Conservation (phyloP, 1,140 invertebrate species). For the Babylonia areolata region DNA sequence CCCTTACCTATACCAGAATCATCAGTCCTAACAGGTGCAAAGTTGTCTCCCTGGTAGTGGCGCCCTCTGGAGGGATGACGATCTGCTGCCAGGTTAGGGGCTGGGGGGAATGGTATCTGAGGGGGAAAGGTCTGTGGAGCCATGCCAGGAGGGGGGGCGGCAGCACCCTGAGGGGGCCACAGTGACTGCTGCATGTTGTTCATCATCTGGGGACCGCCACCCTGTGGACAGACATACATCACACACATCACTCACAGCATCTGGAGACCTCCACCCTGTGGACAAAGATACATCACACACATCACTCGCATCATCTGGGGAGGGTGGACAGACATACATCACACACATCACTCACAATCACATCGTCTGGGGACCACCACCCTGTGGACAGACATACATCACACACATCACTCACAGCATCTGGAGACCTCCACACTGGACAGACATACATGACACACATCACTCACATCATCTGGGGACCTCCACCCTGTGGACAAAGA, state of each 20-base stretch:
- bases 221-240: background rate
- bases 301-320: no score
- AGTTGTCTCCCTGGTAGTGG: background rate
- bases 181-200: constrained; percentile 25
- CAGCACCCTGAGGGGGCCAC: constrained; percentile 17
- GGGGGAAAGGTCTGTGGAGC: background rate
- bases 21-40: background rate
- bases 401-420: no score
- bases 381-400: background rate
- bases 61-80: constrained; percentile 11
- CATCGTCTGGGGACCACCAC: background rate
- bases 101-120: constrained; percentile 6
- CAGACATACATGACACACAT: no score
- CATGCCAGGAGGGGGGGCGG: background rate
- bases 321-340: no score
- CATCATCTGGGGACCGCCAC: constrained; percentile 5
- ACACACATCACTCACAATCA: no score
- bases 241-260: no score
- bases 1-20: constrained; percentile 27
- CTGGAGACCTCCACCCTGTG: no score
- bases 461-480: no score
- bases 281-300: no score
- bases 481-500: no score
- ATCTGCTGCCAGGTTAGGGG: background rate
- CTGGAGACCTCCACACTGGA: no score